A percentile compares a stretch with the other conserved stretches of the same genome.
These are phyloP conservation scores for Ceratosolen fusciceps DNA, from an alignment of 1,140 invertebrate genomes.

Conservation along the genomic window DNA sequence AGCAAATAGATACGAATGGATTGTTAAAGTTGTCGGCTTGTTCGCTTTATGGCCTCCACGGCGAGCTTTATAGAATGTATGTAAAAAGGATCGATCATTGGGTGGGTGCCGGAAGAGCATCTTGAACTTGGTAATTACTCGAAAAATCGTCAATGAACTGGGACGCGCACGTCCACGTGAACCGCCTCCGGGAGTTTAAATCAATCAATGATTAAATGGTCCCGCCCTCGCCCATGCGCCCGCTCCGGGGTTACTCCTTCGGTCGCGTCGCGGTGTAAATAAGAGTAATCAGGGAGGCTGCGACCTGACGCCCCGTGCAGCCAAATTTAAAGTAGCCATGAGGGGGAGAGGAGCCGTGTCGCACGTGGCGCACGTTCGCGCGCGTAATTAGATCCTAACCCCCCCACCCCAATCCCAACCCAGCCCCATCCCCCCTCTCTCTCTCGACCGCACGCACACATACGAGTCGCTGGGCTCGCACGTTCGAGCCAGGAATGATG, in stretches of 20 bases:
- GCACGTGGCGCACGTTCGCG: slow-evolving; percentile 12
- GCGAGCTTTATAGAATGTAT: too few relatives aligned
- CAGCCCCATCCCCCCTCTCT: slow-evolving; percentile 1
- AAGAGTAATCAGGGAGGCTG: slow-evolving; percentile 1
- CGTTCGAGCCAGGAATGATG: slow-evolving; percentile 34
- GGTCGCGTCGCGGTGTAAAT: slow-evolving; percentile 8
- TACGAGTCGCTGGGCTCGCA: not conserved
- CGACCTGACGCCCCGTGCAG: not conserved
- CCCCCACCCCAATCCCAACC: too few relatives aligned
- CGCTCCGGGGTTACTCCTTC: not conserved
- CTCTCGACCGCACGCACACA: slow-evolving; percentile 25
- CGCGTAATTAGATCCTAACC: slow-evolving; percentile 61
- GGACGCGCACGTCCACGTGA: not conserved
- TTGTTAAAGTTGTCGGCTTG: too few relatives aligned
- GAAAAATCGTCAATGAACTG: not conserved
- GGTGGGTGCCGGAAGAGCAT: not conserved
- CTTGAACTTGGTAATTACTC: not conserved
- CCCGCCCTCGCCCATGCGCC: not conserved
- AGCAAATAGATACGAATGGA: too few relatives aligned
- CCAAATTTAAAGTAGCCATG: slow-evolving; percentile 54
- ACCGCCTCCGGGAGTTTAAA: not conserved
- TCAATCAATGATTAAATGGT: slow-evolving; percentile 9
- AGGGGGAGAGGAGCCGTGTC: not conserved
- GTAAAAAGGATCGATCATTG: too few relatives aligned
- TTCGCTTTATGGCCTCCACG: too few relatives aligned